A percentile compares a stretch with the other conserved stretches of the same genome.
phyloP scores from a whole-genome alignment of 2,797 vertebrate genomes.

The Danio albolineatus region DNA sequence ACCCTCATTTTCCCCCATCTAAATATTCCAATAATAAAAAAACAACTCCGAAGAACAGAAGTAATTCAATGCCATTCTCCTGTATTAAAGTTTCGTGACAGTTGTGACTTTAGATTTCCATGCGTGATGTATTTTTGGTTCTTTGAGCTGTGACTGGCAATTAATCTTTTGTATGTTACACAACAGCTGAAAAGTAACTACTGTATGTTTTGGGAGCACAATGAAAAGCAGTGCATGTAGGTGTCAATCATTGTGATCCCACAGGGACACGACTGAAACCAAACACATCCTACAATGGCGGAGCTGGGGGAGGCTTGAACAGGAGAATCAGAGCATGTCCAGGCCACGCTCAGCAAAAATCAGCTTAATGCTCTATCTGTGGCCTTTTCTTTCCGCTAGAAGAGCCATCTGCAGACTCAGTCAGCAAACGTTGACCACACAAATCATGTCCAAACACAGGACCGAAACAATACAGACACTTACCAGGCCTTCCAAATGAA shows the following conservation, averaged over 20 bases:
- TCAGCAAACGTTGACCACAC: slow-evolving; percentile 66
- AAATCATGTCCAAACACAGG: slow-evolving; percentile 66
- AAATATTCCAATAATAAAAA: not conserved
- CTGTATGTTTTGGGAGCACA: slow-evolving; percentile 29
- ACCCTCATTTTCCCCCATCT: not conserved
- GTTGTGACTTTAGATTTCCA: not conserved
- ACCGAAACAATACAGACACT: slow-evolving; percentile 42
- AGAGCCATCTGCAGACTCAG: slow-evolving; percentile 64
- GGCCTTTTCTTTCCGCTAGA: slow-evolving; percentile 66
- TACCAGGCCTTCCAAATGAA: slow-evolving; percentile 10
- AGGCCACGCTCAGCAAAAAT: slow-evolving; percentile 59
- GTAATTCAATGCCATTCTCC: not conserved
- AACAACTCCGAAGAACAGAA: not conserved
- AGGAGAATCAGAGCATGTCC: slow-evolving; percentile 40
- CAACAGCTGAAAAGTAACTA: slow-evolving; percentile 25
- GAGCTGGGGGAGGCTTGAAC: slow-evolving; percentile 17
- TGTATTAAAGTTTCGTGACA: not conserved
- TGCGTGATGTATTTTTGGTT: not conserved
- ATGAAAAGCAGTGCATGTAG: slow-evolving; percentile 24
- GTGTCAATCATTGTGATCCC: slow-evolving; percentile 37
- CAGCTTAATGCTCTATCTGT: slow-evolving; percentile 50
- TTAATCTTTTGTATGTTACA: slow-evolving; percentile 14
- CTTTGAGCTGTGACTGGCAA: slow-evolving; percentile 7
- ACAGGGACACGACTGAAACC: slow-evolving; percentile 18
- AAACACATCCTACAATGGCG: slow-evolving; percentile 41